phyloP scores from a whole-genome alignment of 1,140 invertebrate genomes.

The Antheraea mylitta region DNA sequence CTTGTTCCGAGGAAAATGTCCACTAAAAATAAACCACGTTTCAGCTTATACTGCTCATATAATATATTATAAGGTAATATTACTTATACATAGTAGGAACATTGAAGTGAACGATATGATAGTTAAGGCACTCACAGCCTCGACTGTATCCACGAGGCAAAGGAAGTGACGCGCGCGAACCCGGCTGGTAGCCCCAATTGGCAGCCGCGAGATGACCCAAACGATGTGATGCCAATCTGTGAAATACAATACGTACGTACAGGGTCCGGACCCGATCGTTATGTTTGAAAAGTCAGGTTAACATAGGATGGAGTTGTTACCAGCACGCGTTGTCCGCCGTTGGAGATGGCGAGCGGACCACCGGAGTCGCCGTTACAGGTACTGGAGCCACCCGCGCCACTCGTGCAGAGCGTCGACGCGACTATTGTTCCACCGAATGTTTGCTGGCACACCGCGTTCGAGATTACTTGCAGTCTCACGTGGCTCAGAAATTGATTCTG shows the following conservation, averaged over 20 bases:
- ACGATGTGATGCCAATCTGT: slow-evolving; percentile 34
- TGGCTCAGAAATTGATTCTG: slow-evolving; percentile 32
- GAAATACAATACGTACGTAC: neutral
- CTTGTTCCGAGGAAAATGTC: no score
- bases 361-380: slow-evolving; percentile 69
- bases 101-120: neutral
- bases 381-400: slow-evolving; percentile 24
- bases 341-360: slow-evolving; percentile 61
- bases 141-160: slow-evolving; percentile 16
- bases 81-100: neutral
- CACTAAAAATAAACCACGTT: no score
- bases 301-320: slow-evolving; percentile 11
- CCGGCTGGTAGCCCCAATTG: slow-evolving; percentile 16
- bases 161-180: slow-evolving; percentile 20
- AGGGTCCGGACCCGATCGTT: neutral
- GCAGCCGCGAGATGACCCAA: slow-evolving; percentile 24
- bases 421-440: slow-evolving; percentile 27
- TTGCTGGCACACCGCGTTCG: slow-evolving; percentile 32
- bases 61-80: no score
- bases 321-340: slow-evolving; percentile 21
- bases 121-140: neutral
- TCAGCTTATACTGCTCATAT: no score
- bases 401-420: slow-evolving; percentile 32
- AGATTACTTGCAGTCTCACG: slow-evolving; percentile 34
- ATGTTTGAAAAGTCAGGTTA: neutral